Evolutionary conservation across 2,888 invertebrate species (phyloP), one percentile per base, ranked within the genome.

Genomic region (Lasioglossum calceatum): DNA sequence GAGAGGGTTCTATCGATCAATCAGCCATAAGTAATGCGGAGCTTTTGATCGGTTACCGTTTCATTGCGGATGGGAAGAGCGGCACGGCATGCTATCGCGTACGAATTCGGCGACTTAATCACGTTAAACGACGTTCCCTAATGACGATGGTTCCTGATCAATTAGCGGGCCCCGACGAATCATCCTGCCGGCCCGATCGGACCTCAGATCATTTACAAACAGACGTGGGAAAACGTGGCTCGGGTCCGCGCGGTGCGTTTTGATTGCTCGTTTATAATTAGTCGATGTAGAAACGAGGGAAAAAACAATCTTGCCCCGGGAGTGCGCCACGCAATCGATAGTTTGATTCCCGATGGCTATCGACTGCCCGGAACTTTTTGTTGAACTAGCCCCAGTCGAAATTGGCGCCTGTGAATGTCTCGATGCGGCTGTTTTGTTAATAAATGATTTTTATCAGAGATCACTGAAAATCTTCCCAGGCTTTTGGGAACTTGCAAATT

Each of bases 11-110:
- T 92, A 92, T 92, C 92, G 92, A 92, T 92, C 92, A 92, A 92
- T 92, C 92, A 91, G 87, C 92, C 90, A 91, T 92, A 91, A 92
- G 92, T 91, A 92, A 92, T 92, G 92, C 91, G 89, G 92, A 85
- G 90, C 92, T 91, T 92, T 92, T 90, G 91, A 91, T 88, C 91
- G 92, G 91, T 89, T 86, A 88, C 89, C 91, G 91, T 91, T 89
- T 89, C 88, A 90, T 91, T 91, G 90, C 92, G 86, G 87, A 88
- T 87, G 86, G 86, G 87, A 88, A 92, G 90, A 85, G 87, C 80
- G 77, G 85, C 87, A 81, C 88, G 81, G 88, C 91, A 92, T 92
- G 89, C 91, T 85, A 92, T 88, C 90, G 84, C 85, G 81, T 84
- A 86, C 82, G 74, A 82, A 87, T 86, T 78, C 84, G 86, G 85